These are phyloP conservation scores for Callyntrura guangdongensis DNA, from an alignment of 2,888 invertebrate genomes.

Conservation along the genomic window DNA sequence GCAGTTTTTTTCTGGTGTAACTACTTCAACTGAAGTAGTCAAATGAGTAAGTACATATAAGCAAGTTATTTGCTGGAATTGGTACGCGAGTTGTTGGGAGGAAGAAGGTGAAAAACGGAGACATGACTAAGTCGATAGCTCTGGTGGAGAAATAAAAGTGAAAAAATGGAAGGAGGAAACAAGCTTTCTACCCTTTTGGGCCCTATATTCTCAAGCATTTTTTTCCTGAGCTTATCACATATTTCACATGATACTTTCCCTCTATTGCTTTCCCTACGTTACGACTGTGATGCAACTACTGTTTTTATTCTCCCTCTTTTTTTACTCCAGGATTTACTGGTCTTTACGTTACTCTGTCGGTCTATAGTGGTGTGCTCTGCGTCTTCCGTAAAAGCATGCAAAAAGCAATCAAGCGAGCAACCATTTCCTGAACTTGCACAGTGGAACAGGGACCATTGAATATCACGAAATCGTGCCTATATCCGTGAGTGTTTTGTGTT, in stretches of 20 bases:
- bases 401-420: constrained; percentile 77
- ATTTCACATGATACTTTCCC: constrained; percentile 64
- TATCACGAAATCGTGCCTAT: constrained; percentile 57
- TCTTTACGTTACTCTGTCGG: constrained; percentile 54
- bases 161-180: constrained; percentile 65
- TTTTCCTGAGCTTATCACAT: constrained; percentile 71
- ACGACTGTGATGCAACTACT: constrained; percentile 55
- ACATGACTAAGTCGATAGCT: constrained; percentile 32
- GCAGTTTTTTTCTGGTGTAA: neutral
- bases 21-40: constrained; percentile 14
- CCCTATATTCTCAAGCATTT: constrained; percentile 65
- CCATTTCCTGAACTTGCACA: constrained; percentile 73
- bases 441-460: constrained; percentile 49
- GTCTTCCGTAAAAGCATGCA: constrained; percentile 62
- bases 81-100: neutral
- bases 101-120: constrained; percentile 43
- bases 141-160: constrained; percentile 53
- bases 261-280: constrained; percentile 44
- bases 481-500: constrained; percentile 58
- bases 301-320: constrained; percentile 56
- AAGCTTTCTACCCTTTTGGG: constrained; percentile 69
- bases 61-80: constrained; percentile 61
- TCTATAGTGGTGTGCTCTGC: constrained; percentile 36
- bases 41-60: constrained; percentile 53
- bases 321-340: constrained; percentile 62